Base-by-base conservation (phyloP, 1,140 invertebrate species). In the Drosophila jambulina region DNA sequence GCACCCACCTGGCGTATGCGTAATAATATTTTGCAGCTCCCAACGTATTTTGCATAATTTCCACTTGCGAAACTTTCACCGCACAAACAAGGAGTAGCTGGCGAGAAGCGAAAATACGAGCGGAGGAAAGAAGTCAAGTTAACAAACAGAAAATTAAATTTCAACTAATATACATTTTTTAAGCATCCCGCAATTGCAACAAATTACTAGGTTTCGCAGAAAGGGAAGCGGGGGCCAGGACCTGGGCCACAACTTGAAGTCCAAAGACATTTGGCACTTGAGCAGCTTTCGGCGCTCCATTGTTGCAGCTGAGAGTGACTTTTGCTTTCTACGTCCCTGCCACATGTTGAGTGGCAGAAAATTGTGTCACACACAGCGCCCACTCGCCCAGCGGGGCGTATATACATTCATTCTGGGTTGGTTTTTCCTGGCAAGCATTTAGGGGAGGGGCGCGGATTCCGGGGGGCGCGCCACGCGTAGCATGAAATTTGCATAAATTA, bases 401-500 rank as follows among this genome's bases (percentile, higher is more conserved):
- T 51, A 51, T 51, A 29, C 25, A 51, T 51, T 36, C 9, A 36
- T n/a, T n/a, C 25, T 17, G 23, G 40, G 40, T 21, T 23, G 34
- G 32, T 15, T 38, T 45, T 25, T 13, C 36, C 10, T n/a, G 34
- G 36, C 53, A 17, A 34, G 38, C 59, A 54, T 54, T 36, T 36
- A 6, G n/a, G 32, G 32, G 23, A 1, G 15, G 15, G 1, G 23
- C 9, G 46, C 15, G 19, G 51, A 34, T 21, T 21, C n/a, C 32
- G 8, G 29, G 54, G 79, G 54, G 58, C 49, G 54, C 29, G 78
- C 77, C 84, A 88, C 80, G 84, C 84, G 84, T 81, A 84, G 80
- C 84, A 88, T 88, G 70, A 88, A 84, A 88, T 88, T 88, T 88
- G 60, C 84, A 88, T 88, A 88, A 81, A 88, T 88, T 88, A 90